phyloP scores from a whole-genome alignment of 2,113 vertebrate species.

The Zosterops hypoxanthus region DNA sequence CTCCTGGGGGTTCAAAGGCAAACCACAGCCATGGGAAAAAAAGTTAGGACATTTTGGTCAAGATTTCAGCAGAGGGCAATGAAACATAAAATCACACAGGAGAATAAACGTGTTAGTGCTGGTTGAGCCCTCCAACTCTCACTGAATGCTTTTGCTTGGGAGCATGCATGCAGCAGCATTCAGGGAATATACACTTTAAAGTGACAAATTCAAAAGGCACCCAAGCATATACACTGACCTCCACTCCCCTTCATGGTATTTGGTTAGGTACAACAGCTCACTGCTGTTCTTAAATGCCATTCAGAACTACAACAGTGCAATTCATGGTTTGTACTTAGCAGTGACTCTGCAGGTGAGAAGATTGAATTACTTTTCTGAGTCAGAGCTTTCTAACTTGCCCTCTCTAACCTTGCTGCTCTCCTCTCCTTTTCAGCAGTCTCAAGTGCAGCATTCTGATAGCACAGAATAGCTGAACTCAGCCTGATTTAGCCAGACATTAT shows the following conservation, averaged over 20 bases:
- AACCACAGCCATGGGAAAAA: neutral
- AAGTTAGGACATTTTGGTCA: neutral
- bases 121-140: neutral
- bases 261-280: neutral
- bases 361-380: neutral
- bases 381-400: slow-evolving; percentile 3
- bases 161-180: neutral
- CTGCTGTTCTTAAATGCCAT: neutral
- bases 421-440: neutral
- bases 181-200: neutral
- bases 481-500: neutral
- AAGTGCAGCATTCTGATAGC: neutral
- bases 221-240: neutral
- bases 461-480: neutral
- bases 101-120: neutral
- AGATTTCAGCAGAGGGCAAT: neutral
- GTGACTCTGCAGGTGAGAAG: neutral
- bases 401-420: neutral
- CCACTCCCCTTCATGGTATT: slow-evolving; percentile 19
- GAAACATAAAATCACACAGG: neutral
- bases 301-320: neutral
- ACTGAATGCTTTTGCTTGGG: neutral
- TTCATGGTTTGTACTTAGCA: neutral
- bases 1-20: neutral
- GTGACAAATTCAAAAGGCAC: slow-evolving; percentile 22